Percentiles rank a stretch among this genome's conserved stretches.
These are phyloP conservation scores for Leucoraja ocellata DNA, from an alignment of 2,797 vertebrate species.

Conservation along the genomic window DNA sequence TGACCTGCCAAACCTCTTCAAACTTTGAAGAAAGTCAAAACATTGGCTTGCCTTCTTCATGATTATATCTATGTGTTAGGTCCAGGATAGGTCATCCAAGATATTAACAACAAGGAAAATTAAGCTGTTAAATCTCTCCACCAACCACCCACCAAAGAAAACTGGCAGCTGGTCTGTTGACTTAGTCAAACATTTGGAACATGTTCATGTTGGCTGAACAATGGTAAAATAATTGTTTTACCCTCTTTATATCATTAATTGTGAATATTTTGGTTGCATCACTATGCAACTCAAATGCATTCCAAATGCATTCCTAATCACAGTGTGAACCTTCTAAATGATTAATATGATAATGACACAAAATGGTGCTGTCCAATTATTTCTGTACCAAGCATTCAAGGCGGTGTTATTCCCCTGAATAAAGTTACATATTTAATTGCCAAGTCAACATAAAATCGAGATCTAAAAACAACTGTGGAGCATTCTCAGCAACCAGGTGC, in stretches of 20 bases:
- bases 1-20: no score
- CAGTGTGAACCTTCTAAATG: background rate
- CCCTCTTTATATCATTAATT: background rate
- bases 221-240: background rate
- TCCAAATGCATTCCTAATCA: background rate
- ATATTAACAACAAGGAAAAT: no score
- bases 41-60: no score
- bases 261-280: background rate
- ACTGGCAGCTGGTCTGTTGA: no score
- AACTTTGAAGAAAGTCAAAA: no score
- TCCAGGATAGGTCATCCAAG: no score
- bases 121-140: no score
- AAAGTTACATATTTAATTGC: background rate
- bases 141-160: no score
- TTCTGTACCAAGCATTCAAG: background rate
- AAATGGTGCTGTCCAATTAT: background rate
- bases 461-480: background rate
- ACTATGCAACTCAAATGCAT: background rate
- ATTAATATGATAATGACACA: background rate
- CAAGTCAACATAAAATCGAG: background rate
- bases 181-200: background rate
- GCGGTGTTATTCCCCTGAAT: background rate
- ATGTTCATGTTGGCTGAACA: background rate
- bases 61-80: no score
- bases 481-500: background rate